phyloP scores from a whole-genome alignment of 2,797 vertebrate genomes.

The Tarsius wallacei region DNA sequence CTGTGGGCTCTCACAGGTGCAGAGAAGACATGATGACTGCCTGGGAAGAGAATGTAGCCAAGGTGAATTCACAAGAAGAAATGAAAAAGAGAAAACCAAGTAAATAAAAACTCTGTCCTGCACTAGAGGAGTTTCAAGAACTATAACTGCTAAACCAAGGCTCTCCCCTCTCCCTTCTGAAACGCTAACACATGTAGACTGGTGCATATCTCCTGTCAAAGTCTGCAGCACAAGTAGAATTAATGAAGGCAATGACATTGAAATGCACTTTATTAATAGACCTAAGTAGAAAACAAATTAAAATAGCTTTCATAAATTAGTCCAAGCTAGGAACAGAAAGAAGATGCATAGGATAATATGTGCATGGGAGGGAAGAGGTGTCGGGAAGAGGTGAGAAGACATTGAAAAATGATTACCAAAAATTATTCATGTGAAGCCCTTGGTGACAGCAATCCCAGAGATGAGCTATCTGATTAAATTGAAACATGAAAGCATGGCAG shows the following conservation, averaged over 20 bases:
- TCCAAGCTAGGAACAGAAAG: background rate
- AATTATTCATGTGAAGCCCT: slow-evolving; percentile 61
- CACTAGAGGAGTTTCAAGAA: background rate
- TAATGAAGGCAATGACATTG: slow-evolving; percentile 8
- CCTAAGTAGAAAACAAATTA: slow-evolving; percentile 51
- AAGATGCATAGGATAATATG: background rate
- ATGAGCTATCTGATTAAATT: slow-evolving; percentile 48
- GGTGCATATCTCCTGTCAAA: background rate
- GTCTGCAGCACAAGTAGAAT: background rate
- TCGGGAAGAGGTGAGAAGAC: background rate
- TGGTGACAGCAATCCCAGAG: slow-evolving; percentile 59
- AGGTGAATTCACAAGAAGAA: background rate
- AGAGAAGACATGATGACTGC: background rate
- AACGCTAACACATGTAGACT: background rate
- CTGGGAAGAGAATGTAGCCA: background rate
- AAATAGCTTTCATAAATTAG: slow-evolving; percentile 34
- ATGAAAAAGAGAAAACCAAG: background rate
- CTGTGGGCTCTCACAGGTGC: background rate
- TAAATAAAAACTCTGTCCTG: background rate
- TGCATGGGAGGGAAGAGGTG: background rate
- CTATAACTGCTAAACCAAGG: background rate
- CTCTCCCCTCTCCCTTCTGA: background rate
- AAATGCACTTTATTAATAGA: background rate
- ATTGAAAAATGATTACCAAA: slow-evolving; percentile 28
- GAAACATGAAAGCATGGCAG: slow-evolving; percentile 32